Evolutionary conservation across 2,113 vertebrate species (phyloP), one percentile per base, ranked within the genome.

Genomic region (Odocoileus hemionus): DNA sequence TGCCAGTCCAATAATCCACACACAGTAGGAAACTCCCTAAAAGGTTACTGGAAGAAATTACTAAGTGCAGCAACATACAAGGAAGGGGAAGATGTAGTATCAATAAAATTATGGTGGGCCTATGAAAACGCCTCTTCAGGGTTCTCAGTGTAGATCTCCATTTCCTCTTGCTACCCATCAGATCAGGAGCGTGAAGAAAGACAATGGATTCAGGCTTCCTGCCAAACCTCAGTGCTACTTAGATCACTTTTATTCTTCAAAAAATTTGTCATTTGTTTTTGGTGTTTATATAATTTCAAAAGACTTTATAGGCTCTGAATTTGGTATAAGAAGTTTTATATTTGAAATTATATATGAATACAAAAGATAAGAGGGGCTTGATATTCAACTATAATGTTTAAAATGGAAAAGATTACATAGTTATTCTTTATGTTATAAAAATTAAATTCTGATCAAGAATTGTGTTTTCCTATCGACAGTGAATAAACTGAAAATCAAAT

Each of bases 371-470:
- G 55, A 74, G 21, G n/a, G 7, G 25, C 3, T 30, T 58, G 13
- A 82, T 45, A 91, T 58, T 95, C 94, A 90, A 82, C 58, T 87
- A 83, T 88, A 82, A 55, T 28, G 76, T 33, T 55, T 64, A 58
- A 96, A 64, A 86, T 28, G n/a, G 30, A 60, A 45, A 43, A 89
- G 5, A 45, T n/a, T 54, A 11, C 17, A 23, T 17, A 45, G 5
- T 89, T 94, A n/a, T 97, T 91, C 52, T 28, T 95, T n/a, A 87
- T 47, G 39, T 6, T 80, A 52, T 87, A 55, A 89, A 96, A 82
- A n/a, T n/a, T 54, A 58, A 60, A 87, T n/a, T 60, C 21, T 92
- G 84, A 94, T n/a, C 2, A 86, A 23, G 67, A 95, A 90, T 82
- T 64, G 52, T 19, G 19, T n/a, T 52, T 95, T 96, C 80, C 28